Percentiles rank a stretch among this genome's conserved stretches.
These are phyloP conservation scores for Dinothrombium tinctorium DNA, from an alignment of 1,140 invertebrate genomes.

Conservation along the genomic window DNA sequence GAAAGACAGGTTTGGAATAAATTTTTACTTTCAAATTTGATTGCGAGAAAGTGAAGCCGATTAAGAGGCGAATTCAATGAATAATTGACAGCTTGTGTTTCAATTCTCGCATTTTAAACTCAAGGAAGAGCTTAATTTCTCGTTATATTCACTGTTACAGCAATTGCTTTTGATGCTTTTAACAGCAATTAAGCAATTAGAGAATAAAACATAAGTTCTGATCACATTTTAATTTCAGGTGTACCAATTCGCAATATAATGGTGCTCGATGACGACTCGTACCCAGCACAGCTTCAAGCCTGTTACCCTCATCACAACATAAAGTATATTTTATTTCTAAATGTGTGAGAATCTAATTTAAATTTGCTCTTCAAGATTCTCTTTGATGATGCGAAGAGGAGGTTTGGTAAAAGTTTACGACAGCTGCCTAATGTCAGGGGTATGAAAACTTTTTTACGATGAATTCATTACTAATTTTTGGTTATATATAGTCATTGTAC, in stretches of 20 bases:
- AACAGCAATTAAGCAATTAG: background rate
- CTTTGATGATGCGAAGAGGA: constrained; percentile 53
- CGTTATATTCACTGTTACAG: too few species aligned
- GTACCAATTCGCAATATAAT: constrained; percentile 42
- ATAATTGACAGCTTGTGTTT: too few species aligned
- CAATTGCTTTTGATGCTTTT: background rate
- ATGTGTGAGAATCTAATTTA: too few species aligned
- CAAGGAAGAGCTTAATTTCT: too few species aligned
- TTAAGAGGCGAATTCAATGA: too few species aligned
- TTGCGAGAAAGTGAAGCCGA: background rate
- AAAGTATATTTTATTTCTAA: constrained; percentile 28
- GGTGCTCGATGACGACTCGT: constrained; percentile 58
- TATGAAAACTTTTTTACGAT: constrained; percentile 21
- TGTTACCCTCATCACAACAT: constrained; percentile 75
- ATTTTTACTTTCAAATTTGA: constrained; percentile 1
- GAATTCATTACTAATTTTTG: background rate
- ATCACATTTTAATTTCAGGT: constrained; percentile 24
- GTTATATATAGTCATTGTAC: constrained; percentile 44
- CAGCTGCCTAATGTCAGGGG: constrained; percentile 57
- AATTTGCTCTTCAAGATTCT: constrained; percentile 53
- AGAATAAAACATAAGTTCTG: background rate
- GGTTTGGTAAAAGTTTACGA: constrained; percentile 73
- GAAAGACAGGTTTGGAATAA: constrained; percentile 21
- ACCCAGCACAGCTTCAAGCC: constrained; percentile 61
- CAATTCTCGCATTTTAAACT: too few species aligned